Evolutionary conservation across 2,113 vertebrate species (phyloP).

Genomic region (Saccopteryx bilineata): DNA sequence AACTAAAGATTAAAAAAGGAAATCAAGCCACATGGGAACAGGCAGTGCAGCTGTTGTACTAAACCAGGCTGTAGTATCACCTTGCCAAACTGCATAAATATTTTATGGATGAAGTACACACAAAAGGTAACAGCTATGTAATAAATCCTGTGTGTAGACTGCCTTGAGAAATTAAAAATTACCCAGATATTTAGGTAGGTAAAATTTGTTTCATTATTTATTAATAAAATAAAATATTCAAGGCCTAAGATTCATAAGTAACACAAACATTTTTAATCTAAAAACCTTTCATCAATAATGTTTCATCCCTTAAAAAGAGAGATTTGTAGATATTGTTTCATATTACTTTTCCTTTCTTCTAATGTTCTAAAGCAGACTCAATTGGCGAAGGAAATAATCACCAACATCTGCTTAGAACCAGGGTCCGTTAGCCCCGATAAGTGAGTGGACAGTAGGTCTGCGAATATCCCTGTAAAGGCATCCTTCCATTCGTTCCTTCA

Average conservation of each 20-base stretch:
- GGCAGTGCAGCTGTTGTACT: slow-evolving; percentile 81
- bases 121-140: slow-evolving; percentile 67
- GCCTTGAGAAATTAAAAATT: slow-evolving; percentile 55
- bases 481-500: background rate
- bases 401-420: slow-evolving; percentile 24
- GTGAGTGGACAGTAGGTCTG: background rate
- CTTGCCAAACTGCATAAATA: slow-evolving; percentile 85
- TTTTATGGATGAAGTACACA: slow-evolving; percentile 84
- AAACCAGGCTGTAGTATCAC: slow-evolving; percentile 80
- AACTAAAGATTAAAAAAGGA: slow-evolving; percentile 82
- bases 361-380: slow-evolving; percentile 46
- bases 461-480: background rate
- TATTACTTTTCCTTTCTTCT: slow-evolving; percentile 44
- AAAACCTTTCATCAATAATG: slow-evolving; percentile 5
- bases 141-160: slow-evolving; percentile 16
- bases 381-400: slow-evolving; percentile 35
- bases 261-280: slow-evolving; percentile 21
- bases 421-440: background rate
- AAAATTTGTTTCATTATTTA: slow-evolving; percentile 53
- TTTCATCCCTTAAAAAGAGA: slow-evolving; percentile 28
- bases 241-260: slow-evolving; percentile 2
- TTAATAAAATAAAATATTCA: slow-evolving; percentile 46
- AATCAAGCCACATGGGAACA: slow-evolving; percentile 80
- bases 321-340: background rate
- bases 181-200: slow-evolving; percentile 15